phyloP scores from a whole-genome alignment of 2,113 vertebrate species.

The Megaceryle torquata region DNA sequence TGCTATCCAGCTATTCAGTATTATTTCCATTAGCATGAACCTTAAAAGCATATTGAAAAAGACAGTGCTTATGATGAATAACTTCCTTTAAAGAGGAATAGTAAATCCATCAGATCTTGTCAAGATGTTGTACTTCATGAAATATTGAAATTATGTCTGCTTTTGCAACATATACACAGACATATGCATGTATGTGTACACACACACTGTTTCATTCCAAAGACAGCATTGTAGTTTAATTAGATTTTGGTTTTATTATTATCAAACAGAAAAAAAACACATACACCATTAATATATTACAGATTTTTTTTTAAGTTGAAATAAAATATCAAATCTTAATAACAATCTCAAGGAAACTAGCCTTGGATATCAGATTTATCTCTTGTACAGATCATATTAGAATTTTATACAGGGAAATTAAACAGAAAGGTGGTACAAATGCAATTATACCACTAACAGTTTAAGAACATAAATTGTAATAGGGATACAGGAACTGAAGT shows the following conservation, averaged over 20 bases:
- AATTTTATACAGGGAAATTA: not conserved
- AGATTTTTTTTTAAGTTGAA: not conserved
- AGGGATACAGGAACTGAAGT: not conserved
- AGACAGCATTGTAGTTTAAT: not conserved
- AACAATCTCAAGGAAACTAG: not conserved
- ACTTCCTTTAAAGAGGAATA: not conserved
- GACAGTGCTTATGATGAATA: not conserved
- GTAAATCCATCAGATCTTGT: not conserved
- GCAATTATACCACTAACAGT: not conserved
- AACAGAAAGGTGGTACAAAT: not conserved
- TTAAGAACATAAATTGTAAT: not conserved
- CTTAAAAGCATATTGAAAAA: not conserved
- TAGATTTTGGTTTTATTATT: not conserved
- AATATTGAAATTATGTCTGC: not conserved
- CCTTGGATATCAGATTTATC: not conserved
- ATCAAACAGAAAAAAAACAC: not conserved
- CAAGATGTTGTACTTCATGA: not conserved
- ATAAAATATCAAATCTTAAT: not conserved
- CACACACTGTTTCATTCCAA: not conserved
- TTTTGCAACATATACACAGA: not conserved
- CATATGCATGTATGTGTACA: accelerated
- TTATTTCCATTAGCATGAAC: slow-evolving; percentile 43
- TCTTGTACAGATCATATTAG: not conserved
- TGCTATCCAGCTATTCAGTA: slow-evolving; percentile 35
- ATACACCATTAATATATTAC: not conserved